A percentile compares a stretch with the other conserved stretches of the same genome.
These are phyloP conservation scores for Ectemnius continuus DNA, from an alignment of 2,888 invertebrate species.

Conservation along the genomic window DNA sequence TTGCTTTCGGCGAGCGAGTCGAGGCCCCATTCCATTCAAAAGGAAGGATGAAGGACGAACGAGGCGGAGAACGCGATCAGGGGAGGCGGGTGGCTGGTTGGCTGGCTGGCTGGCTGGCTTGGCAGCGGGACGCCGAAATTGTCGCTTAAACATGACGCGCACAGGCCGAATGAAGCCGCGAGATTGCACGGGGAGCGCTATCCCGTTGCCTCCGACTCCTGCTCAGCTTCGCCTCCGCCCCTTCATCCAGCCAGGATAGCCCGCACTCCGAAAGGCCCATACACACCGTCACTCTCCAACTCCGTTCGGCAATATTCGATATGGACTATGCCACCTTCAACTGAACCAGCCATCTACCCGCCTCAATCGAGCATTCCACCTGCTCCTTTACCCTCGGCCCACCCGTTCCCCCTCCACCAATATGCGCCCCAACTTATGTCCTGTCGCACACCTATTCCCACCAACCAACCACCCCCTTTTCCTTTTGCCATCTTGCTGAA, in stretches of 20 bases:
- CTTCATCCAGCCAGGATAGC: slow-evolving; percentile 27
- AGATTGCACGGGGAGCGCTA: slow-evolving; percentile 55
- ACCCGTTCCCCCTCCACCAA: slow-evolving; percentile 45
- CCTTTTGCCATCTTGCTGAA: slow-evolving; percentile 52
- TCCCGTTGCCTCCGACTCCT: not conserved
- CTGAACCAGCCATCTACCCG: slow-evolving; percentile 19
- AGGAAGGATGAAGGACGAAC: slow-evolving; percentile 12
- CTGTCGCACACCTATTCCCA: slow-evolving; percentile 51
- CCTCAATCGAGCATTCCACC: slow-evolving; percentile 19
- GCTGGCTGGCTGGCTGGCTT: slow-evolving; percentile 13
- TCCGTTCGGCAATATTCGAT: slow-evolving; percentile 68
- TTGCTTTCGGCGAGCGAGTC: too few species aligned
- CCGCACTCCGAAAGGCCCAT: slow-evolving; percentile 42
- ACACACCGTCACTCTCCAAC: slow-evolving; percentile 41
- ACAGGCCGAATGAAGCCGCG: slow-evolving; percentile 64
- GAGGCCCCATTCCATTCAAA: too few species aligned
- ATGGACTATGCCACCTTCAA: slow-evolving; percentile 24
- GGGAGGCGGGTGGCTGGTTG: slow-evolving; percentile 13
- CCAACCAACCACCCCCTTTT: slow-evolving; percentile 13
- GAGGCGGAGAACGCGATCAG: slow-evolving; percentile 20
- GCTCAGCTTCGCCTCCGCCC: slow-evolving; percentile 5
- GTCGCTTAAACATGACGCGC: slow-evolving; percentile 68
- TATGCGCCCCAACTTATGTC: slow-evolving; percentile 66
- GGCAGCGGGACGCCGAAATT: slow-evolving; percentile 59
- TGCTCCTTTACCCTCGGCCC: slow-evolving; percentile 47